Conservation (phyloP, 2,888 invertebrate genomes). For the Spilosoma lubricipeda region DNA sequence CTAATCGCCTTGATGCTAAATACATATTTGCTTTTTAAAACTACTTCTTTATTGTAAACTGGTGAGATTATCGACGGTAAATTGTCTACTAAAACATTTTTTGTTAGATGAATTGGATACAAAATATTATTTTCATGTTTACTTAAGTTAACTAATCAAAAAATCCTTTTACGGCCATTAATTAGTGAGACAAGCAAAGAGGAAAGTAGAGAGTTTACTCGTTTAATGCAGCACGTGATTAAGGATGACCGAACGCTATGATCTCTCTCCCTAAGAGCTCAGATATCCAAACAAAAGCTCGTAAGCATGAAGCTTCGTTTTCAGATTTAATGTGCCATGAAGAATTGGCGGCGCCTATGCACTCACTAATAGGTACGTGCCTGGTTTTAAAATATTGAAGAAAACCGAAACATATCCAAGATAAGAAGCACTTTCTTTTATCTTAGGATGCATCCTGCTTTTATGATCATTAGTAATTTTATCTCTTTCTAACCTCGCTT, state of each 20-base stretch:
- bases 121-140: too few species aligned
- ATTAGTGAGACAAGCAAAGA: conserved; percentile 61
- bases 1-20: conserved; percentile 59
- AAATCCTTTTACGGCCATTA: conserved; percentile 50
- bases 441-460: conserved; percentile 73
- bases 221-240: conserved; percentile 70
- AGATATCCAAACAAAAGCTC: conserved; percentile 62
- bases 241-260: conserved; percentile 68
- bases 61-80: conserved; percentile 21
- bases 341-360: conserved; percentile 62
- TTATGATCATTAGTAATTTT: conserved; percentile 78
- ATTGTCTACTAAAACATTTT: conserved; percentile 25
- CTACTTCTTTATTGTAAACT: conserved; percentile 43
- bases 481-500: conserved; percentile 74
- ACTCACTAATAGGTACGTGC: conserved; percentile 46
- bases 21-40: conserved; percentile 55
- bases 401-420: conserved; percentile 54
- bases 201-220: conserved; percentile 65
- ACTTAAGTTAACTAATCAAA: conserved; percentile 44
- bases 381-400: conserved; percentile 40
- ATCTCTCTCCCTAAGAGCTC: conserved; percentile 58
- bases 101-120: conserved; percentile 25
- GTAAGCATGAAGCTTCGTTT: conserved; percentile 66
- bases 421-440: conserved; percentile 82
- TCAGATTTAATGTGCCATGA: conserved; percentile 70